A percentile compares a stretch with the other conserved stretches of the same genome.
These are phyloP conservation scores for Agriopis marginaria DNA, from an alignment of 2,888 invertebrate genomes.

Conservation along the genomic window DNA sequence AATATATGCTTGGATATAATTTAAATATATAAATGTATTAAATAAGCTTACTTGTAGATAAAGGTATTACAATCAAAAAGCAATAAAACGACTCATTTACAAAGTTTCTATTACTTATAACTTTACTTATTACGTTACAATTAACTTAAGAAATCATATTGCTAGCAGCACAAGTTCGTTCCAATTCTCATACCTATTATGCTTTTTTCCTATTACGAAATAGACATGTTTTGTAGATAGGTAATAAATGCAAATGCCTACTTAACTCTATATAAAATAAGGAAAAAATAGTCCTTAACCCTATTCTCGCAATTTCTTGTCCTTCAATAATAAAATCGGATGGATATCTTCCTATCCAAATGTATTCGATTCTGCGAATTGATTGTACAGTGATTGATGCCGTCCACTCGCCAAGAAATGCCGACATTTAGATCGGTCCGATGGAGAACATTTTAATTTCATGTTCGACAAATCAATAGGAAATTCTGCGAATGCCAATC, in stretches of 20 bases:
- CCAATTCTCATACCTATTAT: background rate
- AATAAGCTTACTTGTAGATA: no score
- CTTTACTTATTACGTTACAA: background rate
- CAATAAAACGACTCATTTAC: background rate
- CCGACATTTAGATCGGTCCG: conserved; percentile 29
- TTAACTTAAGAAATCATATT: background rate
- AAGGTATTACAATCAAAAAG: no score
- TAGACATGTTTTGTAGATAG: background rate
- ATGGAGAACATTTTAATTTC: conserved; percentile 37
- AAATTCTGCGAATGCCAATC: conserved; percentile 34
- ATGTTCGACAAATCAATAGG: conserved; percentile 37
- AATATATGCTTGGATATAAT: no score
- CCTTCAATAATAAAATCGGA: conserved; percentile 29
- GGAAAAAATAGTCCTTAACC: conserved; percentile 24
- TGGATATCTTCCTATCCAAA: conserved; percentile 31
- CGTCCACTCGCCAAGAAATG: conserved; percentile 47
- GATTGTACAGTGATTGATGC: conserved; percentile 56
- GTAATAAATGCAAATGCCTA: conserved; percentile 22
- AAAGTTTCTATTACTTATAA: background rate
- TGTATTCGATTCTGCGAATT: conserved; percentile 48
- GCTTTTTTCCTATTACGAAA: background rate
- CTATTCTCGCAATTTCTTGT: conserved; percentile 20
- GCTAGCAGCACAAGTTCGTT: background rate
- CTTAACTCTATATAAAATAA: conserved; percentile 28
- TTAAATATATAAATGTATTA: no score